These are phyloP conservation scores for Myxocyprinus asiaticus DNA, from an alignment of 2,113 vertebrate genomes.

Conservation along the genomic window DNA sequence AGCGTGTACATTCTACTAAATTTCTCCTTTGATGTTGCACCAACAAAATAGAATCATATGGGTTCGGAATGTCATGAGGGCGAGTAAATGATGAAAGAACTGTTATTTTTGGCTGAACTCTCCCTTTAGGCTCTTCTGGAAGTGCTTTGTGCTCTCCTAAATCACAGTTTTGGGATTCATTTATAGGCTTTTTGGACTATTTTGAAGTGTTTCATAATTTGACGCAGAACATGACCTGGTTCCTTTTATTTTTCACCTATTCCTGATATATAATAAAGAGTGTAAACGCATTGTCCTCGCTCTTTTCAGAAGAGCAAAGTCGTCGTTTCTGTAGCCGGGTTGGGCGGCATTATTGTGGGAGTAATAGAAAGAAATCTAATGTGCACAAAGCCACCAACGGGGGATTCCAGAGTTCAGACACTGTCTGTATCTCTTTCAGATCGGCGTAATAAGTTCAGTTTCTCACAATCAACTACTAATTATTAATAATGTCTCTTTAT, in stretches of 20 bases:
- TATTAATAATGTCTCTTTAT: background rate
- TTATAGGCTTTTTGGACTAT: too few relatives aligned
- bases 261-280: background rate
- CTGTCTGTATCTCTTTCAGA: background rate
- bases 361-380: conserved; percentile 50
- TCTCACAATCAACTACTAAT: background rate
- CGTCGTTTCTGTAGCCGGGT: conserved; percentile 8
- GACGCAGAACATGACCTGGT: too few relatives aligned
- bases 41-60: too few relatives aligned
- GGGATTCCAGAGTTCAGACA: conserved; percentile 24
- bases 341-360: conserved; percentile 29
- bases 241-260: background rate
- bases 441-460: background rate
- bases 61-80: too few relatives aligned
- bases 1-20: too few relatives aligned
- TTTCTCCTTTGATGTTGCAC: too few relatives aligned
- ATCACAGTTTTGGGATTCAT: too few relatives aligned
- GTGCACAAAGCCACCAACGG: background rate
- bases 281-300: conserved; percentile 4
- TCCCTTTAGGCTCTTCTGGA: too few relatives aligned
- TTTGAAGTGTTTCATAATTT: too few relatives aligned
- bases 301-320: conserved; percentile 14
- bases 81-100: too few relatives aligned
- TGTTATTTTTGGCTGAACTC: too few relatives aligned
- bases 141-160: too few relatives aligned